Percentiles rank a stretch among this genome's conserved stretches.
phyloP scores from a whole-genome alignment of 2,888 invertebrate species.

The Dexiosoma caninum region DNA sequence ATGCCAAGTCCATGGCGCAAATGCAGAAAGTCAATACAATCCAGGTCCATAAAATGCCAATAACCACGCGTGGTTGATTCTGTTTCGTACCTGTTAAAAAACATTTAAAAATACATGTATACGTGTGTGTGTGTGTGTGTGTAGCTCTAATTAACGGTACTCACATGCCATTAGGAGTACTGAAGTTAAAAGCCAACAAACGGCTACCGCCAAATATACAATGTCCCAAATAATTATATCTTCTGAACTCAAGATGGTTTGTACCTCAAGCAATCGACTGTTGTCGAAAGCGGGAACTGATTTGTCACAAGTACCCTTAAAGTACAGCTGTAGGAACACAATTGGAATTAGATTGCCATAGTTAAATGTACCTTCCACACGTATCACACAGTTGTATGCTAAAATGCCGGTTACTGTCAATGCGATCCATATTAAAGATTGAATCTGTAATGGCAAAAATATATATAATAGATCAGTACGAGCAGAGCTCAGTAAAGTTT shows the following conservation, averaged over 20 bases:
- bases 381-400: conserved; percentile 73
- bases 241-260: conserved; percentile 70
- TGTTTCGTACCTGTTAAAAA: conserved; percentile 70
- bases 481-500: too few species aligned
- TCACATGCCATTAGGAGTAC: conserved; percentile 72
- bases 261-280: conserved; percentile 59
- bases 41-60: conserved; percentile 72
- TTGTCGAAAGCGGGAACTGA: conserved; percentile 67
- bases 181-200: conserved; percentile 74
- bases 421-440: conserved; percentile 76
- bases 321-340: conserved; percentile 75
- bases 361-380: conserved; percentile 64
- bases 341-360: conserved; percentile 70
- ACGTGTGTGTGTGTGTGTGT: background rate
- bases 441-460: conserved; percentile 68
- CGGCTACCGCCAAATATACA: conserved; percentile 73
- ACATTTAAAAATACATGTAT: background rate
- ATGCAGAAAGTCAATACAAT: conserved; percentile 70
- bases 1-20: conserved; percentile 73
- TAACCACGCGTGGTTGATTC: conserved; percentile 66
- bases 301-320: conserved; percentile 69
- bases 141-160: conserved; percentile 44
- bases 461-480: background rate
- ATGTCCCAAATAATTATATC: conserved; percentile 74
- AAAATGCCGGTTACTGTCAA: conserved; percentile 76